phyloP scores from a whole-genome alignment of 1,140 invertebrate genomes.

The Eupristina koningsbergeri region DNA sequence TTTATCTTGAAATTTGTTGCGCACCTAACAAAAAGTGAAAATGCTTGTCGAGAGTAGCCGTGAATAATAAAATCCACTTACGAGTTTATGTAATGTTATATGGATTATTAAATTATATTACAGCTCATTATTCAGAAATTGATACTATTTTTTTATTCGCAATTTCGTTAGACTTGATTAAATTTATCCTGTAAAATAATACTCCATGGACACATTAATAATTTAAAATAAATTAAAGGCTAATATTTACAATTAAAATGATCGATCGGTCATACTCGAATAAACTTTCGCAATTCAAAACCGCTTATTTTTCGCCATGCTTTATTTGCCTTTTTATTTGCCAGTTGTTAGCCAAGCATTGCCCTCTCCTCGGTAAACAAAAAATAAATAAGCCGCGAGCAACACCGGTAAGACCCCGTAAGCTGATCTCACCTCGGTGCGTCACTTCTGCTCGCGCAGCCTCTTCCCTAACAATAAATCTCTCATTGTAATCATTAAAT shows the following conservation, averaged over 20 bases:
- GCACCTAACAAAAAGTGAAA: not conserved
- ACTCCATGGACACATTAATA: not conserved
- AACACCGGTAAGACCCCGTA: conserved; percentile 32
- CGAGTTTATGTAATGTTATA: not conserved
- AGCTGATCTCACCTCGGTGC: conserved; percentile 50
- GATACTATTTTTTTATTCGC: too few species aligned
- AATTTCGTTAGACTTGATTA: not conserved
- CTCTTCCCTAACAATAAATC: conserved; percentile 50
- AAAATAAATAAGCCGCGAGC: conserved; percentile 3
- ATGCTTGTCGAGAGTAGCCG: not conserved
- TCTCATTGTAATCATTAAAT: conserved; percentile 52
- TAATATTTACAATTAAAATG: not conserved
- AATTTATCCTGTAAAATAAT: not conserved
- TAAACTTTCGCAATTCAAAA: conserved; percentile 15
- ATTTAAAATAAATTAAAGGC: not conserved
- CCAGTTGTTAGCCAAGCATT: not conserved
- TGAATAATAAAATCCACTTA: not conserved
- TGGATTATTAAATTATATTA: not conserved
- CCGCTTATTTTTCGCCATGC: not conserved
- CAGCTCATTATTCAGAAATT: not conserved
- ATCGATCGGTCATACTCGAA: not conserved
- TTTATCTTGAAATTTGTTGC: not conserved
- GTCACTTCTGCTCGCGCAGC: conserved; percentile 28
- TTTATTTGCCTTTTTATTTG: not conserved
- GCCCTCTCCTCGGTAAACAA: not conserved